Conservation (phyloP, 2,113 vertebrate species). For the Leptosomus discolor region DNA sequence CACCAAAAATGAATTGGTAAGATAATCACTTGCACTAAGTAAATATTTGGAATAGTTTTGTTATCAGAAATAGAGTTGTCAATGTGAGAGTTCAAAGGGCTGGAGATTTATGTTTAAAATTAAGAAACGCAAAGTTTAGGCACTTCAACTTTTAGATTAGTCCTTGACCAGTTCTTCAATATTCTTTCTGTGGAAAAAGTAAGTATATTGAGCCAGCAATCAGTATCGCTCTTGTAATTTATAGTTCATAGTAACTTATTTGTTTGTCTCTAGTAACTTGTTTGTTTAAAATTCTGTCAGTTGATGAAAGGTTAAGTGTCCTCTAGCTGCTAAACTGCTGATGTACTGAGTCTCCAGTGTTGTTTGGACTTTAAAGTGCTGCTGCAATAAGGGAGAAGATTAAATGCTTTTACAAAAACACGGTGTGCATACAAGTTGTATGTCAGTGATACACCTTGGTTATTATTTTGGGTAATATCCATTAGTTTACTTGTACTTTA, state of each 20-base stretch:
- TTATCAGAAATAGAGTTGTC: background rate
- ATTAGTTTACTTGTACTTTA: background rate
- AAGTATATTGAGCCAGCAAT: background rate
- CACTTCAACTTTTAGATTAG: background rate
- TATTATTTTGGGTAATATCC: background rate
- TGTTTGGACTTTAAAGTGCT: background rate
- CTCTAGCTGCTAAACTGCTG: background rate
- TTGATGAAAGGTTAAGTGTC: background rate
- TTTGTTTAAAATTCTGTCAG: background rate
- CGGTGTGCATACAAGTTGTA: background rate
- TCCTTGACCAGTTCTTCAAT: background rate
- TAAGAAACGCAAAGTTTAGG: background rate
- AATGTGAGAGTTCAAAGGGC: background rate
- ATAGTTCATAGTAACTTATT: background rate
- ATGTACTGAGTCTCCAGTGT: background rate
- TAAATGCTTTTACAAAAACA: background rate
- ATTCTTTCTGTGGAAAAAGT: background rate
- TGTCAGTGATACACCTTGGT: background rate
- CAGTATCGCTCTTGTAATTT: no score
- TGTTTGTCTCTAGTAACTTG: background rate
- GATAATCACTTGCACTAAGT: background rate
- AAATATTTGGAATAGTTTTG: background rate
- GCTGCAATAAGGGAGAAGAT: background rate
- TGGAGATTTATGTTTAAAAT: background rate
- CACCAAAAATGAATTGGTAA: constrained; percentile 84